A percentile compares a stretch with the other conserved stretches of the same genome.
Evolutionary conservation across 2,113 vertebrate species (phyloP).

Genomic region (Heteronetta atricapilla): DNA sequence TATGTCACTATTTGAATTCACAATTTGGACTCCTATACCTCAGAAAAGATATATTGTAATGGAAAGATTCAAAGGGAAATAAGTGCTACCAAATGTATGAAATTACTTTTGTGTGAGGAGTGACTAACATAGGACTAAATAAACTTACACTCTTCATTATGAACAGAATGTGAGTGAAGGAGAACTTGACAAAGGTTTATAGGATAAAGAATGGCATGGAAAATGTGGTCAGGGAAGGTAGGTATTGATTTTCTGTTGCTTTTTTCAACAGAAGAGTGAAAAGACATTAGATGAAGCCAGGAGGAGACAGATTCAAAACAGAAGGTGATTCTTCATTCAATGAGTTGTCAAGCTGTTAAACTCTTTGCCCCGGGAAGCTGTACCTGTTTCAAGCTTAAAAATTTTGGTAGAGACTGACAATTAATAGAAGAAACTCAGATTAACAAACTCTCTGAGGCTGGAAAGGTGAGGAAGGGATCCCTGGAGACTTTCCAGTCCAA

Average conservation of each 20-base stretch:
- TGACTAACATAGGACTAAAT: not conserved
- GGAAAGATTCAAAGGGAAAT: not conserved
- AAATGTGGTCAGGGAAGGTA: not conserved
- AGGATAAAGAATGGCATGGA: not conserved
- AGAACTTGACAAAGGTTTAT: not conserved
- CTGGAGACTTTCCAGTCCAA: not conserved
- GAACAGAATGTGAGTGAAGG: not conserved
- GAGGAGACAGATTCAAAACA: not conserved
- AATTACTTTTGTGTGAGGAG: not conserved
- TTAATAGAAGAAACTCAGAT: not conserved
- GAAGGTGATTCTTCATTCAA: not conserved
- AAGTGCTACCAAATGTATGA: not conserved
- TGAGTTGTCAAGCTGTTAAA: not conserved
- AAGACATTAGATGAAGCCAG: not conserved
- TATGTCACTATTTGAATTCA: not conserved
- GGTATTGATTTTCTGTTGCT: not conserved
- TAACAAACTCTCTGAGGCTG: not conserved
- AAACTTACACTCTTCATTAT: not conserved
- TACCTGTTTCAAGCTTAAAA: not conserved
- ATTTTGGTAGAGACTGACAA: not conserved
- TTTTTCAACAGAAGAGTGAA: not conserved
- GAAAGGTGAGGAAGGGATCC: not conserved
- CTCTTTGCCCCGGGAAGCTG: not conserved
- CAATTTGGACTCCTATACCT: not conserved
- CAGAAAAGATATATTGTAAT: not conserved